phyloP scores from a whole-genome alignment of 2,113 vertebrate species.

The Epinephelus lanceolatus region DNA sequence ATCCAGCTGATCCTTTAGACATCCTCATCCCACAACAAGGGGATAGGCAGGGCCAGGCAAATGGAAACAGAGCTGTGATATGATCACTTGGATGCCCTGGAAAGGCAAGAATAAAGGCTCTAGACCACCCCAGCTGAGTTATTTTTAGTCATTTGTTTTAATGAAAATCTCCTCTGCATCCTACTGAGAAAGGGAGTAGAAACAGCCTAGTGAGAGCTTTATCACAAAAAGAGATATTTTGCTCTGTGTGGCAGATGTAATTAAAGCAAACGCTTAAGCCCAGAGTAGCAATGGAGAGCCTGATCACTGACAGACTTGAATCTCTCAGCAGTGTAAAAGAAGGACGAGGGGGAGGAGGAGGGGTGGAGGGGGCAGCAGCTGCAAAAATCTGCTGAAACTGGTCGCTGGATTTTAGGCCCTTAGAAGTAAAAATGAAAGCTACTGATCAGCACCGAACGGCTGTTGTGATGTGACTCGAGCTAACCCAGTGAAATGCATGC shows the following conservation, averaged over 20 bases:
- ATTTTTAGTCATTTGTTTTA: slow-evolving; percentile 46
- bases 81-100: slow-evolving; percentile 29
- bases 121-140: slow-evolving; percentile 15
- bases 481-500: background rate
- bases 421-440: slow-evolving; percentile 13
- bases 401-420: slow-evolving; percentile 25
- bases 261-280: slow-evolving; percentile 65
- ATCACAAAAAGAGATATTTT: slow-evolving; percentile 38
- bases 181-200: slow-evolving; percentile 28
- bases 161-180: slow-evolving; percentile 50
- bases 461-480: slow-evolving; percentile 1
- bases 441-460: background rate
- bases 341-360: slow-evolving; percentile 6
- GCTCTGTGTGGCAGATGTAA: slow-evolving; percentile 58
- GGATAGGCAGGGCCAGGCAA: background rate
- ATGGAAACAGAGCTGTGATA: slow-evolving; percentile 38
- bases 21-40: slow-evolving; percentile 33
- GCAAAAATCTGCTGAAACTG: slow-evolving; percentile 45
- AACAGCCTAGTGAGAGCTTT: slow-evolving; percentile 18
- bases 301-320: slow-evolving; percentile 42
- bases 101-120: slow-evolving; percentile 17
- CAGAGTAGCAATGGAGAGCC: slow-evolving; percentile 39
- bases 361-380: slow-evolving; percentile 29
- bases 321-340: slow-evolving; percentile 34
- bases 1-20: slow-evolving; percentile 65